A percentile compares a stretch with the other conserved stretches of the same genome.
Evolutionary conservation across 92 coral and sea anemone species (phyloP).

Genomic region (Heteractis magnifica): DNA sequence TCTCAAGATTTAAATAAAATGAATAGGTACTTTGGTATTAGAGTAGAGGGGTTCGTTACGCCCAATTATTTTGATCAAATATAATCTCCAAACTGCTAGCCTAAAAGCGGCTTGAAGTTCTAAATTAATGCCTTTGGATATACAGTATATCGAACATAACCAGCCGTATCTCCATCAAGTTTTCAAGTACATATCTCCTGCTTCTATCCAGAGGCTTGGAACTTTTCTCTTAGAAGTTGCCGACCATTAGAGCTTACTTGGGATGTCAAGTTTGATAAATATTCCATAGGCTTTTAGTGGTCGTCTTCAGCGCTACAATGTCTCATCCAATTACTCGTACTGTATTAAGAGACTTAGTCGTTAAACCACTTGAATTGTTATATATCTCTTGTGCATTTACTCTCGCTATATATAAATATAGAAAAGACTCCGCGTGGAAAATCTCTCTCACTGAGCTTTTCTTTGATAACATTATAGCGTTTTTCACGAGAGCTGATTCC

Average conservation of each 20-base stretch:
- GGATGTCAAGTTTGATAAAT: constrained; percentile 29
- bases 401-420: background rate
- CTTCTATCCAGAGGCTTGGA: background rate
- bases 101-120: background rate
- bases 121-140: background rate
- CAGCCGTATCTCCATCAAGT: background rate
- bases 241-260: constrained; percentile 3
- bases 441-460: background rate
- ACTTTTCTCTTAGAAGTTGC: constrained; percentile 11
- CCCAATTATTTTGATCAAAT: background rate
- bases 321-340: constrained; percentile 5
- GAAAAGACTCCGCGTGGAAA: background rate
- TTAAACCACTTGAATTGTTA: constrained; percentile 12
- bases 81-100: background rate
- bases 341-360: constrained; percentile 11
- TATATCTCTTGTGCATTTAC: background rate
- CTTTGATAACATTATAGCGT: background rate
- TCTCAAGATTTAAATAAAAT: background rate
- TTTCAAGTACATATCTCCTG: background rate
- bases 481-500: background rate
- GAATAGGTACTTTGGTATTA: no score
- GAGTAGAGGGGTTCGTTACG: background rate
- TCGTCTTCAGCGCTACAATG: background rate
- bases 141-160: background rate
- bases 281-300: constrained; percentile 5